phyloP scores from a whole-genome alignment of 1,140 invertebrate genomes.

The Gyrodactylus bullatarudis region DNA sequence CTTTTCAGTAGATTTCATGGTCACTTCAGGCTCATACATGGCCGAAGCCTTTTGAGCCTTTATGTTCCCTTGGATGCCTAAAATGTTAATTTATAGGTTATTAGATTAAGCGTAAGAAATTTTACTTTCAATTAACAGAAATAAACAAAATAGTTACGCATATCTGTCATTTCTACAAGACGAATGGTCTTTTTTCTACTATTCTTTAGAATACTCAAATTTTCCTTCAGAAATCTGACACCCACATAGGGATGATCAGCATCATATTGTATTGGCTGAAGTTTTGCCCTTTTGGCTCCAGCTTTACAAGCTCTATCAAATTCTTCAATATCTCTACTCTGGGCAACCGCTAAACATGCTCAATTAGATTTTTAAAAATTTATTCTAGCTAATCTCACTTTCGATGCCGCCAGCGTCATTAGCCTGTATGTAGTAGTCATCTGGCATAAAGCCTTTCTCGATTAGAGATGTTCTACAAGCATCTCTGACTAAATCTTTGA shows the following conservation, averaged over 20 bases:
- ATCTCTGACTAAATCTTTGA: conserved; percentile 29
- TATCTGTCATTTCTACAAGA: conserved; percentile 6
- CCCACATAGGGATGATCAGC: background rate
- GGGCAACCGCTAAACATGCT: background rate
- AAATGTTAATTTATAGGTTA: background rate
- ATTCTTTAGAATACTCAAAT: background rate
- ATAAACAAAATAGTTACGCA: conserved; percentile 11
- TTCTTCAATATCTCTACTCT: conserved; percentile 3
- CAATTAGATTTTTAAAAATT: background rate
- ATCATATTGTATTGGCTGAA: background rate
- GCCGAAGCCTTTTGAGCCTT: conserved; percentile 15
- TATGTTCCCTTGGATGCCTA: conserved; percentile 12
- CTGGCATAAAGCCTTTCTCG: conserved; percentile 33
- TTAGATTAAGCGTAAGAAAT: background rate
- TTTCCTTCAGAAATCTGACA: background rate
- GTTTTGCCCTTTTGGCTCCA: background rate
- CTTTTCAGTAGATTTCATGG: conserved; percentile 25
- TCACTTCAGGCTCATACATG: conserved; percentile 17
- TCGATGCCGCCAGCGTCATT: conserved; percentile 14
- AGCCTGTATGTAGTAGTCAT: conserved; percentile 24
- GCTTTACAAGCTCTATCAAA: background rate
- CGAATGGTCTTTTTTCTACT: background rate
- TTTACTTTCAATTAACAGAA: conserved; percentile 5
- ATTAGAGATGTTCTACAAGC: conserved; percentile 35
- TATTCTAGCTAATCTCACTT: conserved; percentile 9